A percentile compares a stretch with the other conserved stretches of the same genome.
phyloP scores from a whole-genome alignment of 2,888 invertebrate genomes.

The Ennomos erosarius region DNA sequence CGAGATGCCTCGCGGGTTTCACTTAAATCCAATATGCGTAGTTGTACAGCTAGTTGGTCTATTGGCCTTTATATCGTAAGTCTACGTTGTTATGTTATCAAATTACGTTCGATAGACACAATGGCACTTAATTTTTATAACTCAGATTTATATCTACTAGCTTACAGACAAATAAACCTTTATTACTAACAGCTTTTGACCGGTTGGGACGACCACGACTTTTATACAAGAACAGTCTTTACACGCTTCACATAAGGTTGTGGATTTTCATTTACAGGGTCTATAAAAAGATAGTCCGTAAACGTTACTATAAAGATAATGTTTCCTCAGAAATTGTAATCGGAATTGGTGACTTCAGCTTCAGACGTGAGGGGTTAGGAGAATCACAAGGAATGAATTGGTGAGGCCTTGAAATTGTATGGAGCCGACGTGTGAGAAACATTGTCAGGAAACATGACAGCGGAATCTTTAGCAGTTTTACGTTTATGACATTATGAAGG shows the following conservation, averaged over 20 bases:
- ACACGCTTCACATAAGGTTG: constrained; percentile 12
- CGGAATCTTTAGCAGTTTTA: no score
- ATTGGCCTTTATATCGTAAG: not conserved
- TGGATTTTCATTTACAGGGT: constrained; percentile 27
- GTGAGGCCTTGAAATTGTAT: constrained; percentile 13
- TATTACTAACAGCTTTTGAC: constrained; percentile 27
- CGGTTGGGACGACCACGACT: constrained; percentile 5
- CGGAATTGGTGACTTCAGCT: constrained; percentile 15
- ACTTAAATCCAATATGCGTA: no score
- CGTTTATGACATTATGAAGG: no score
- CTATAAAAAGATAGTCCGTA: constrained; percentile 32
- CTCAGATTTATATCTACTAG: constrained; percentile 21
- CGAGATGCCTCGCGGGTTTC: no score
- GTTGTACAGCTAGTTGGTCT: no score
- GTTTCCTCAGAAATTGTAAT: constrained; percentile 40
- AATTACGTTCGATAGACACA: constrained; percentile 18
- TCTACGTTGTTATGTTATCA: constrained; percentile 12
- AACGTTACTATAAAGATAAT: constrained; percentile 42
- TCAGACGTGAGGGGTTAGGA: constrained; percentile 18
- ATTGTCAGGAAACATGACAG: constrained; percentile 1
- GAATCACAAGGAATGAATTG: constrained; percentile 7
- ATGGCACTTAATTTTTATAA: constrained; percentile 27
- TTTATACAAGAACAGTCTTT: constrained; percentile 13
- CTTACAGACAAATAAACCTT: constrained; percentile 28
- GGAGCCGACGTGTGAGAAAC: not conserved